A percentile compares a stretch with the other conserved stretches of the same genome.
phyloP scores from a whole-genome alignment of 1,140 invertebrate species.

The Tyrophagus putrescentiae region DNA sequence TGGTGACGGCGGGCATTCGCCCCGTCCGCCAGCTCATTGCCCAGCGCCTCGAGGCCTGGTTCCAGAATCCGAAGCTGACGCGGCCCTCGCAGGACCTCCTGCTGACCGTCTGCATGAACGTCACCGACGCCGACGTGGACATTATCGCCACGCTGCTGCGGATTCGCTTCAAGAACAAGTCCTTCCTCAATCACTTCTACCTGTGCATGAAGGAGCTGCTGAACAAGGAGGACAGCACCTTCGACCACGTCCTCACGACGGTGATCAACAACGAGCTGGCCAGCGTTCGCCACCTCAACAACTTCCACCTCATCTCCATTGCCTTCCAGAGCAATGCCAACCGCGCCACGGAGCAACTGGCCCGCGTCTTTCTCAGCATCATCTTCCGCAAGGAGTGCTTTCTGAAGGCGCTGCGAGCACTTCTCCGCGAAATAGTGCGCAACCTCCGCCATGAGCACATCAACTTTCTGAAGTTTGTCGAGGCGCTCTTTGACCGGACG shows the following conservation, averaged over 20 bases:
- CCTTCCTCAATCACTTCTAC: conserved; percentile 72
- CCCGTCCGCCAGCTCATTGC: conserved; percentile 68
- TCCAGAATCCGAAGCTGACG: conserved; percentile 85
- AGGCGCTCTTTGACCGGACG: conserved; percentile 49
- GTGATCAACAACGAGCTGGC: conserved; percentile 91
- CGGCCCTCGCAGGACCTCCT: conserved; percentile 82
- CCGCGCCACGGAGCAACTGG: conserved; percentile 35
- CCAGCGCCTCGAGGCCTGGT: conserved; percentile 72
- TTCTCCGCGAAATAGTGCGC: conserved; percentile 74
- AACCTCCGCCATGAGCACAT: conserved; percentile 57
- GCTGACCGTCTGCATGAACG: conserved; percentile 77
- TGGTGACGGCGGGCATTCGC: conserved; percentile 63
- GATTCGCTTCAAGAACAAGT: conserved; percentile 82
- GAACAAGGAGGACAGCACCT: conserved; percentile 57
- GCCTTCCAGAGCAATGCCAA: conserved; percentile 56
- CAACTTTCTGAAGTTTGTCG: conserved; percentile 51
- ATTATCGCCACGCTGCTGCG: conserved; percentile 75
- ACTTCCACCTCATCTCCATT: conserved; percentile 68
- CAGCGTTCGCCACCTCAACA: conserved; percentile 72
- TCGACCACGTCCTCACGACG: conserved; percentile 70
- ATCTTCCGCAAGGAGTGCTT: conserved; percentile 78
- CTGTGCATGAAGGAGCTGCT: conserved; percentile 66
- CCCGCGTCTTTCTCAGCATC: conserved; percentile 54
- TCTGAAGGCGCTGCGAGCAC: conserved; percentile 58
- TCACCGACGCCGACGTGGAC: conserved; percentile 66